phyloP scores from a whole-genome alignment of 2,113 vertebrate genomes.

The Protomyctophum bolini region DNA sequence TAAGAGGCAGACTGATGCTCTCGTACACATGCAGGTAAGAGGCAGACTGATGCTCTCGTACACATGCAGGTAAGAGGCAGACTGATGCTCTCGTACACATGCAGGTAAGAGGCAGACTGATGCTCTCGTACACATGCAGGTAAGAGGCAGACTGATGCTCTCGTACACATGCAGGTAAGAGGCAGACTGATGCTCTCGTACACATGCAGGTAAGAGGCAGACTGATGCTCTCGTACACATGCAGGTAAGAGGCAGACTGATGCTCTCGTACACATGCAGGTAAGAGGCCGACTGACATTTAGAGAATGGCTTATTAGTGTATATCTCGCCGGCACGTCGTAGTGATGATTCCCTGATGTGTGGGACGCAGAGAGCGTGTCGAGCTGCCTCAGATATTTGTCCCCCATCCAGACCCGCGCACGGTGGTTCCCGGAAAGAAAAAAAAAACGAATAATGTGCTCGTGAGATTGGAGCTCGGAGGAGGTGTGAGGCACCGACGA shows the following conservation, averaged over 20 bases:
- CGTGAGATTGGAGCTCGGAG: conserved; percentile 40
- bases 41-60: conserved; percentile 50
- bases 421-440: conserved; percentile 20
- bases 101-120: conserved; percentile 54
- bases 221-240: conserved; percentile 47
- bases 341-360: conserved; percentile 65
- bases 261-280: conserved; percentile 22
- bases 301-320: conserved; percentile 57
- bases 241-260: conserved; percentile 52
- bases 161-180: conserved; percentile 47
- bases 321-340: conserved; percentile 49
- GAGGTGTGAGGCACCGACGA: conserved; percentile 25
- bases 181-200: conserved; percentile 50
- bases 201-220: conserved; percentile 43
- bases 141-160: conserved; percentile 54
- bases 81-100: conserved; percentile 47
- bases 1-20: conserved; percentile 54
- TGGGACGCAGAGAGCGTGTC: conserved; percentile 63
- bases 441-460: conserved; percentile 49
- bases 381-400: conserved; percentile 41
- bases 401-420: conserved; percentile 24
- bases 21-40: conserved; percentile 47
- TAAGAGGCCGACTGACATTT: conserved; percentile 54
- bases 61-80: conserved; percentile 43
- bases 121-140: conserved; percentile 38